phyloP scores from a whole-genome alignment of 2,113 vertebrate genomes.

The Alces alces region DNA sequence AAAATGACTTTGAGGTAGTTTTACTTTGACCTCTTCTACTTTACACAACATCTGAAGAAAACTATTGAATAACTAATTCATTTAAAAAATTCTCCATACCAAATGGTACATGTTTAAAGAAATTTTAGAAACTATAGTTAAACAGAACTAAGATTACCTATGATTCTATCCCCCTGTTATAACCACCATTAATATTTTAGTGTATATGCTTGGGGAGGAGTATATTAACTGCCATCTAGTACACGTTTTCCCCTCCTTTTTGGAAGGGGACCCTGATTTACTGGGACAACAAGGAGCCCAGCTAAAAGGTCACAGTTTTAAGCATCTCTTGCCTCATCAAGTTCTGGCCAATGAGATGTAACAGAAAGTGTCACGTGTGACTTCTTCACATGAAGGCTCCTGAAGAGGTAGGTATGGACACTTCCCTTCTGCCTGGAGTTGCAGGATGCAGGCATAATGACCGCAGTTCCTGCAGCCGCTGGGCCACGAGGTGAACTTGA shows the following conservation, averaged over 20 bases:
- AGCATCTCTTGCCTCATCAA: neutral
- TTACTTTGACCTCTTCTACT: neutral
- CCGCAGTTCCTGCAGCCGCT: neutral
- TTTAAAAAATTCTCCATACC: neutral
- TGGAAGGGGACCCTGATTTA: neutral
- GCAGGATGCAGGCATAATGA: neutral
- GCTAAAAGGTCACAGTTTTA: neutral
- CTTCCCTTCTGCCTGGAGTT: neutral
- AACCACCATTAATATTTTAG: neutral
- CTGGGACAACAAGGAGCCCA: neutral
- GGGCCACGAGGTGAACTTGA: neutral
- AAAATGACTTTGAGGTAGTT: neutral
- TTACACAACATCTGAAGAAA: neutral
- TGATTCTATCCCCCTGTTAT: neutral
- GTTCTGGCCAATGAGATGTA: neutral
- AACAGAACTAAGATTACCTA: neutral
- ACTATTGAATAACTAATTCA: neutral
- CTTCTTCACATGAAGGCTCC: neutral
- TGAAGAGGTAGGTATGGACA: neutral
- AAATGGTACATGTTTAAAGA: neutral
- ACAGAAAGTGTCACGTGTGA: neutral
- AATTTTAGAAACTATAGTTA: constrained; percentile 21
- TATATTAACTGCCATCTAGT: neutral
- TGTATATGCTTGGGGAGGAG: neutral
- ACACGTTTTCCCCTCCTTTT: neutral